phyloP scores from a whole-genome alignment of 2,113 vertebrate species.

The Lepus timidus region DNA sequence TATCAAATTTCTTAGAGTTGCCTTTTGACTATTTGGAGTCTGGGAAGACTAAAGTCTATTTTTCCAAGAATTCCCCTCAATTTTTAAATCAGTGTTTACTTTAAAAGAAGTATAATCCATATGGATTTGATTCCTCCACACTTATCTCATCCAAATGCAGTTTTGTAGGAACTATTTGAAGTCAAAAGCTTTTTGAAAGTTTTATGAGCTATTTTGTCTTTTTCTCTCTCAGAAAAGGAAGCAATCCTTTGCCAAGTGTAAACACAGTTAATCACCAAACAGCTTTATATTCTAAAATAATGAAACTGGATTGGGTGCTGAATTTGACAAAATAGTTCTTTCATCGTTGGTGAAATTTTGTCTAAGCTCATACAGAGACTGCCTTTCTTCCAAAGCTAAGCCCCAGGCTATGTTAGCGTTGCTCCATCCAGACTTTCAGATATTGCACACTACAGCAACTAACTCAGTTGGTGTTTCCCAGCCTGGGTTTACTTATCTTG shows the following conservation, averaged over 20 bases:
- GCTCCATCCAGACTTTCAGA: neutral
- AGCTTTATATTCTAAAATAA: slow-evolving; percentile 70
- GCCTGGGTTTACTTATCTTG: neutral
- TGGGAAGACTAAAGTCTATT: slow-evolving; percentile 59
- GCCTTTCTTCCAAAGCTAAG: slow-evolving; percentile 17
- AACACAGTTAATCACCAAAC: slow-evolving; percentile 78
- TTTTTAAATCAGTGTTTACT: slow-evolving; percentile 81
- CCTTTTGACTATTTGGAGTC: slow-evolving; percentile 68
- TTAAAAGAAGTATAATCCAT: slow-evolving; percentile 79
- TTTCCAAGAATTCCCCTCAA: slow-evolving; percentile 76
- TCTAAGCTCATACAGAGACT: neutral
- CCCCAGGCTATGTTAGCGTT: neutral
- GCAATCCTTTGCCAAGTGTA: slow-evolving; percentile 78
- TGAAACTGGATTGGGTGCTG: slow-evolving; percentile 60
- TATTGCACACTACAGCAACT: neutral
- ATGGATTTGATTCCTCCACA: slow-evolving; percentile 81
- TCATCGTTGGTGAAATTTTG: slow-evolving; percentile 53
- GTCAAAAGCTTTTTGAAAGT: slow-evolving; percentile 78
- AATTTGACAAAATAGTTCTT: slow-evolving; percentile 66
- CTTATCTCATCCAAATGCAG: slow-evolving; percentile 78
- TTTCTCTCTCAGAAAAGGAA: slow-evolving; percentile 69
- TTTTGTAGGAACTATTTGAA: slow-evolving; percentile 81
- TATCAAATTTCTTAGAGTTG: slow-evolving; percentile 77
- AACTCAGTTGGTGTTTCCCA: neutral
- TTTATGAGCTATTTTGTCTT: slow-evolving; percentile 72